A percentile compares a stretch with the other conserved stretches of the same genome.
Evolutionary conservation across 2,797 vertebrate species (phyloP).

Genomic region (Paratrypauchen microcephalus): DNA sequence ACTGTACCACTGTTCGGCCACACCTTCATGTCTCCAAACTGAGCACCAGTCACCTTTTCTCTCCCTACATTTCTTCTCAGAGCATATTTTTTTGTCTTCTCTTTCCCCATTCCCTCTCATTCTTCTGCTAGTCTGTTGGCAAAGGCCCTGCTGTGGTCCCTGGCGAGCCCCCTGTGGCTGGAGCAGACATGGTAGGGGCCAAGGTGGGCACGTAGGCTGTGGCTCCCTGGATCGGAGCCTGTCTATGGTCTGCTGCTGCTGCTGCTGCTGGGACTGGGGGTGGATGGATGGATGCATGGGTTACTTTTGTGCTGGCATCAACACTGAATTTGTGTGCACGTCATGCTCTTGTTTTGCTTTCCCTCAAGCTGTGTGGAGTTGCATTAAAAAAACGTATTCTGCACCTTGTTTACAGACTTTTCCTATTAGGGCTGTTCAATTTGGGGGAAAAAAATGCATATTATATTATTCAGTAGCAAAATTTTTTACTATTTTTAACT

Average conservation of each 20-base stretch:
- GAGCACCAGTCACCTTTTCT: constrained; percentile 33
- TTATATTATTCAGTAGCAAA: no score
- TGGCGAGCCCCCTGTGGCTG: constrained; percentile 82
- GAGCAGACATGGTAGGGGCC: constrained; percentile 86
- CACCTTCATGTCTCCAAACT: constrained; percentile 13
- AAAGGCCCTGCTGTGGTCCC: constrained; percentile 85
- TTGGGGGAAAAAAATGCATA: not conserved
- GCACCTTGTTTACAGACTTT: constrained; percentile 27
- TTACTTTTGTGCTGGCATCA: constrained; percentile 62
- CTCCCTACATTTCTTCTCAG: constrained; percentile 35
- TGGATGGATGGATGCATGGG: constrained; percentile 47
- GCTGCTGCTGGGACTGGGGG: constrained; percentile 36
- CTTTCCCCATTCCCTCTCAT: constrained; percentile 44
- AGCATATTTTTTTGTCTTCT: constrained; percentile 22
- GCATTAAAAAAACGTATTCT: constrained; percentile 41
- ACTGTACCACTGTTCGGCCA: no score
- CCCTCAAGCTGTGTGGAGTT: constrained; percentile 43
- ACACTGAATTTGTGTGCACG: constrained; percentile 53
- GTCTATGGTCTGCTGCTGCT: constrained; percentile 36
- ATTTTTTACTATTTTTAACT: no score
- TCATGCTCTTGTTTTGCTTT: constrained; percentile 33
- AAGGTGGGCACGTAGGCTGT: constrained; percentile 87
- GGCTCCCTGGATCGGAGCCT: constrained; percentile 54
- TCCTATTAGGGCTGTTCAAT: not conserved
- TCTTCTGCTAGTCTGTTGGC: constrained; percentile 81